phyloP scores from a whole-genome alignment of 2,113 vertebrate species.

The Carassius carassius region DNA sequence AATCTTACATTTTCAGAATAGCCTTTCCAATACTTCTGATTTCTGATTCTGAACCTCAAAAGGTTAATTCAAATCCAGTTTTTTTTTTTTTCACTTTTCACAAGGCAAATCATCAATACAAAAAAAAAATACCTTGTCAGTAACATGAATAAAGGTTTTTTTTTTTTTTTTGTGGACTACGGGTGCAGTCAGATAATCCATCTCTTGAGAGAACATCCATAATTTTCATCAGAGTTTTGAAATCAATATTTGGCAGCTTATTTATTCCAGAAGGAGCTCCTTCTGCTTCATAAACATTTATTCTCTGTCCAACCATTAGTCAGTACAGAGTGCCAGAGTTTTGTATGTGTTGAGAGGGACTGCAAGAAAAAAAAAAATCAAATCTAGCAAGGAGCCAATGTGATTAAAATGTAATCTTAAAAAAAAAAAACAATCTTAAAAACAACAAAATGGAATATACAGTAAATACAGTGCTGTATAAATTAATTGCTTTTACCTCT shows the following conservation, averaged over 20 bases:
- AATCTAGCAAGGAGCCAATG: background rate
- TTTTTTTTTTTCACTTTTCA: background rate
- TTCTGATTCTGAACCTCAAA: too few relatives aligned
- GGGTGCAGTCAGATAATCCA: background rate
- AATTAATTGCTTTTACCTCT: background rate
- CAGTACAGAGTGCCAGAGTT: background rate
- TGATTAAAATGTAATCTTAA: background rate
- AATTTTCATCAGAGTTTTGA: background rate
- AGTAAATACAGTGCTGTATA: too few relatives aligned
- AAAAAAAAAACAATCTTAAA: background rate
- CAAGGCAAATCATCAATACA: background rate
- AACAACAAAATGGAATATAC: background rate
- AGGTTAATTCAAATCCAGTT: too few relatives aligned
- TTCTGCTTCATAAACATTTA: background rate
- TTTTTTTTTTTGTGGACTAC: too few relatives aligned
- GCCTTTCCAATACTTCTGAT: too few relatives aligned
- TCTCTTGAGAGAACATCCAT: conserved; percentile 2
- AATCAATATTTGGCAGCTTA: conserved; percentile 21
- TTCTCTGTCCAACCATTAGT: background rate
- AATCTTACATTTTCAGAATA: too few relatives aligned
- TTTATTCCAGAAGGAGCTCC: conserved; percentile 20
- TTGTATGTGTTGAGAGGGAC: background rate
- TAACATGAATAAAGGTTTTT: too few relatives aligned
- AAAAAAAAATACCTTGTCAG: background rate
- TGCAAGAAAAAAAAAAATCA: background rate